Base-by-base conservation (phyloP, 2,888 invertebrate genomes). In the Rutpela maculata region DNA sequence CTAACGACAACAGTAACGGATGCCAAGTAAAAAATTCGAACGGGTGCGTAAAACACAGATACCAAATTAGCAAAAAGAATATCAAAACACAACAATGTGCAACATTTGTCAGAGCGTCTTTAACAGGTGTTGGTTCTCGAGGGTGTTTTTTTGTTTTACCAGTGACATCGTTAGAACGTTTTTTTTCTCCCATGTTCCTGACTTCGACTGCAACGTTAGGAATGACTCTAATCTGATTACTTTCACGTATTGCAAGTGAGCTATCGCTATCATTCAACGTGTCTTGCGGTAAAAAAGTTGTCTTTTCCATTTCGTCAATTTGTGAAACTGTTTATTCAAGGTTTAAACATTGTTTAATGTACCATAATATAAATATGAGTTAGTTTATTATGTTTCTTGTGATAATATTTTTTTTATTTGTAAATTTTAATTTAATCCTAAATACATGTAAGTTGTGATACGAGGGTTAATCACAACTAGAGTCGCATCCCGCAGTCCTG, bases 21-120 rank as follows among this genome's bases (percentile, higher is more conserved):
- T 86, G 86, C 86, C 86, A 86, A 15, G 85, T 85, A 65, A 86
- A 86, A 76, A 86, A 86, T 22, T 77, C 82, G 69, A 86, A 84
- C 1, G 85, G 85, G 18, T 78, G 79, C n/a, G 76, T 65, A 57
- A 85, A 80, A 70, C 84, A 81, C 69, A 86, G 77, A 56, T 82
- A 85, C 15, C 84, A 75, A 59, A 86, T 77, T 10, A 85, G 56
- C 57, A 81, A 77, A 38, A 82, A 82, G 77, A 80, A 86, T 18
- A 82, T 59, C 7, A 86, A 50, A 38, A 83, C 69, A 74, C 83
- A 83, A 63, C 83, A 76, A 62, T 85, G 85, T 7, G 84, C 83
- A 18, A 84, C 77, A 35, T 82, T 81, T 12, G 86, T 85, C 63
- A 85, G 62, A 74, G 81, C 76, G 22, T 80, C 79, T 70, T 79